Base-by-base conservation (phyloP, 1,140 invertebrate species). In the Liolophura sinensis region DNA sequence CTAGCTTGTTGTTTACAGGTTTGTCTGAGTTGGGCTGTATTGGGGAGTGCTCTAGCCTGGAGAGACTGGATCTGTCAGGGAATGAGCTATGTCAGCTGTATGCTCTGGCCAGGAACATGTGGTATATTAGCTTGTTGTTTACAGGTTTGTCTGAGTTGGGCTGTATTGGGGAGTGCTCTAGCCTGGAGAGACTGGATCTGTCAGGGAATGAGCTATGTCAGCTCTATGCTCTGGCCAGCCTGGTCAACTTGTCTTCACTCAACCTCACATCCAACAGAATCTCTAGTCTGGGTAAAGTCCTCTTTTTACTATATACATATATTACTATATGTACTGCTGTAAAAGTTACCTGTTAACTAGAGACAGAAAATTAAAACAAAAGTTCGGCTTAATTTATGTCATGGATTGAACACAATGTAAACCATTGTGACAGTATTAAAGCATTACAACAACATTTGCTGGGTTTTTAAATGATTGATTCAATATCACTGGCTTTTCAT, bases 251-350 rank as follows among this genome's bases (percentile, higher is more conserved):
- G 15, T 64, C 67, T 14, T 56, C 47, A 12, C 60, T 82, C 12
- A 80, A 81, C 49, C 67, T 82, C 7, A 73, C 77, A 24, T 77
- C 75, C 9, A 82, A 82, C 64, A 76, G 71, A 68, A 77, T 82
- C 22, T 65, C 72, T n/a, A 73, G 72, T 57, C 68, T 81, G 25
- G 80, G 78, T 80, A 57, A 65, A 70, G 71, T 46, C 47, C 31
- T 40, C 31, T 40, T n/a, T n/a, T n/a, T 40, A 40, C 31, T 40
- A 40, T 40, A 40, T 40, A 9, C 31, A 40, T 40, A 40, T 40
- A n/a, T n/a, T n/a, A n/a, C n/a, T n/a, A n/a, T n/a, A n/a, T n/a
- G n/a, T 40, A 40, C 31, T 40, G 31, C 31, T 40, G 9, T n/a
- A 40, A 40, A 40, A 40, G 31, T 40, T 40, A 40, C 31, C 31